Evolutionary conservation across 1,140 invertebrate genomes (phyloP), one percentile per base, ranked within the genome.

Genomic region (Temnothorax curvispinosus): DNA sequence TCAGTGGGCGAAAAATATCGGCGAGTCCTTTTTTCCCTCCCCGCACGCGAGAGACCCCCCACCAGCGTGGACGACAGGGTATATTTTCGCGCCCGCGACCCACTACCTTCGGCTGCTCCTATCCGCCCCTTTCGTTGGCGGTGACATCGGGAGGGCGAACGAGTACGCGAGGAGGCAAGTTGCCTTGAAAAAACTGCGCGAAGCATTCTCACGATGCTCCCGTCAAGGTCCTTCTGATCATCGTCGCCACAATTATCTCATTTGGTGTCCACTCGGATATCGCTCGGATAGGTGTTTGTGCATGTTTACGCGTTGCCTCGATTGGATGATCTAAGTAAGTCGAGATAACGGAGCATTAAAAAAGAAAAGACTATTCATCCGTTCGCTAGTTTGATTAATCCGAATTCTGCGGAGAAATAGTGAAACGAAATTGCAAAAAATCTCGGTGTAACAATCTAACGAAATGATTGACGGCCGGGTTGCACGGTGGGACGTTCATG

Each of bases 101-200:
- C 87, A 56, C 87, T 80, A 85, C 75, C 74, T 65, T 87, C 86
- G 82, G 80, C 88, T 92, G 90, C 91, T 92, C 87, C 91, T 92
- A 87, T 87, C 91, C 92, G 93, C 92, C 92, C 77, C 91, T 90
- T 87, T 89, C 69, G 87, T 86, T 75, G 65, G 71, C 84, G 80
- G 56, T 74, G 81, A 54, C 65, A 52, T 52, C 69, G 76, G 69
- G 76, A 81, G 86, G 81, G 88, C 81, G 90, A 69, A 90, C 87
- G 91, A 90, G 92, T 89, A 87, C 87, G 86, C 86, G 89, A 90
- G 87, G 85, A 87, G 87, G 88, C 88, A 71, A 90, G 81, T 84
- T 80, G 52, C 62, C 60, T 90, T 87, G 77, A 93, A 93, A 93
- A 90, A 93, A 93, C 88, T 93, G 92, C 87, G 87, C 75, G 87